phyloP scores from a whole-genome alignment of 2,113 vertebrate species.

The Strix uralensis region DNA sequence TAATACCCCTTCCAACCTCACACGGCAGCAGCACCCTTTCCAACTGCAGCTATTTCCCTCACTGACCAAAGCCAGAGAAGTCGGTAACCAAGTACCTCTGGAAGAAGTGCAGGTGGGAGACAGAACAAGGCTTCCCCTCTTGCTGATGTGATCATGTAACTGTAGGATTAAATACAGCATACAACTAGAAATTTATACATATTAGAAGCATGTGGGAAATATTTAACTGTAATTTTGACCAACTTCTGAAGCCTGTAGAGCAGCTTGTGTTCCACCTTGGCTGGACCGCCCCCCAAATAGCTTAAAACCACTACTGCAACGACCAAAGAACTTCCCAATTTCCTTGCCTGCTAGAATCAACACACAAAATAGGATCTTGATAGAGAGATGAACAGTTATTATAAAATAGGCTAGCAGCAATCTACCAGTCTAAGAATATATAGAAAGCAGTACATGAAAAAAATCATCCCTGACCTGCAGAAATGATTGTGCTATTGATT shows the following conservation, averaged over 20 bases:
- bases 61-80: neutral
- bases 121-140: neutral
- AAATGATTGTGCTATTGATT: neutral
- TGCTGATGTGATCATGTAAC: fast-evolving
- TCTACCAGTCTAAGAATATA: neutral
- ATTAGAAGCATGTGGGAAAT: neutral
- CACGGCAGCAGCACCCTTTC: neutral
- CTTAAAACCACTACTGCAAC: neutral
- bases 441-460: neutral
- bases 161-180: neutral
- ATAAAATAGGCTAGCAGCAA: neutral
- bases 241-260: neutral
- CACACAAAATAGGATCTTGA: neutral
- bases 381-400: neutral
- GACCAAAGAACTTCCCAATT: neutral
- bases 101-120: neutral
- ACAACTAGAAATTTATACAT: no score
- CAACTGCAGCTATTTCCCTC: neutral
- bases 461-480: neutral
- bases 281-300: neutral
- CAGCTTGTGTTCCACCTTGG: neutral
- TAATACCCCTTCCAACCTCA: neutral
- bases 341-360: neutral
- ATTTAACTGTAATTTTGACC: neutral
- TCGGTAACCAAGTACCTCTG: fast-evolving